phyloP scores from a whole-genome alignment of 2,113 vertebrate genomes.

The Pandion haliaetus region DNA sequence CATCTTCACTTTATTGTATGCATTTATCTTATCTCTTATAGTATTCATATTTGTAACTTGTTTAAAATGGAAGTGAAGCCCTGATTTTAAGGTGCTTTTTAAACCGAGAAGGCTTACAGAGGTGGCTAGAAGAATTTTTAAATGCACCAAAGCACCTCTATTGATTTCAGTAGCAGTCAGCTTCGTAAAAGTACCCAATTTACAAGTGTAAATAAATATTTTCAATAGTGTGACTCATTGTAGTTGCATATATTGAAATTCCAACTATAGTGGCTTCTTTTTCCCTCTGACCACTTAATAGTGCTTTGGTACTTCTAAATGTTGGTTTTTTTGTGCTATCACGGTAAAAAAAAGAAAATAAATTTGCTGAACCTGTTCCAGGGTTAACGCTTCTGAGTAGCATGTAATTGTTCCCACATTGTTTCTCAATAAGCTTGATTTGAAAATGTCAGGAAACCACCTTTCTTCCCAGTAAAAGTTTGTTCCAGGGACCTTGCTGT shows the following conservation, averaged over 20 bases:
- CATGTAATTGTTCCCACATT: not conserved
- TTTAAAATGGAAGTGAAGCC: not conserved
- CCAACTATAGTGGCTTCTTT: not conserved
- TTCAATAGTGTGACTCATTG: not conserved
- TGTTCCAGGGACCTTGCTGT: not conserved
- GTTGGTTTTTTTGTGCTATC: not conserved
- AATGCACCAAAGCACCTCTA: not conserved
- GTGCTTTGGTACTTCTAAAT: too few relatives aligned
- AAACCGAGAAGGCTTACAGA: not conserved
- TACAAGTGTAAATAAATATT: slow-evolving; percentile 7
- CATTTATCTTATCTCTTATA: not conserved
- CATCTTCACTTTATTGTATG: not conserved
- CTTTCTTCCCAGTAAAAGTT: not conserved
- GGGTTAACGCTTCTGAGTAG: not conserved
- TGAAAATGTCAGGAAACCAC: not conserved
- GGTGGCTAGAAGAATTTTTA: not conserved
- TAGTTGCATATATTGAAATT: not conserved
- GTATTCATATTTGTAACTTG: not conserved
- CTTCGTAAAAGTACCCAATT: not conserved
- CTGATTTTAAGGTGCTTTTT: not conserved
- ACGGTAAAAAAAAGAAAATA: not conserved
- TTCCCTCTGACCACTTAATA: not conserved
- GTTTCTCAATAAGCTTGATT: not conserved
- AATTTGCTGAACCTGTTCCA: not conserved
- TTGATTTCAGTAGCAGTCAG: not conserved